Conservation (phyloP, 2,113 vertebrate species). For the Okapia johnstoni region DNA sequence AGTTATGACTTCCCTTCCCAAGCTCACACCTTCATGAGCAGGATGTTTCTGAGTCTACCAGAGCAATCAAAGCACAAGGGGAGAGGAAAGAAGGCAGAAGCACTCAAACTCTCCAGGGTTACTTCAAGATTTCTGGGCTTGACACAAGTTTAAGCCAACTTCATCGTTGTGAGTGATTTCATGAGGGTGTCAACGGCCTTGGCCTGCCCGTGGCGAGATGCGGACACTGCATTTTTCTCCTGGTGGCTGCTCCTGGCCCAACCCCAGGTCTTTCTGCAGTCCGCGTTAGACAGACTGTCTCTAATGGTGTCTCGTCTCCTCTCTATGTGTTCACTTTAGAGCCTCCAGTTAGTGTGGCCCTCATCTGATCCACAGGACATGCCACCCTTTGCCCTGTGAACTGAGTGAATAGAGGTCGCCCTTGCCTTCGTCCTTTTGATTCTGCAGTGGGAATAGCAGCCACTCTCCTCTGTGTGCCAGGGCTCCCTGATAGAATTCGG, state of each 20-base stretch:
- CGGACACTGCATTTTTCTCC: not conserved
- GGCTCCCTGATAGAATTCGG: not conserved
- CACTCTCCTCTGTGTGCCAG: not conserved
- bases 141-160: not conserved
- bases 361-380: too few species aligned
- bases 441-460: rapidly evolving
- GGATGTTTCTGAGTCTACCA: not conserved
- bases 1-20: not conserved
- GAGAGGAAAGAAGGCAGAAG: rapidly evolving
- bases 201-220: not conserved
- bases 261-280: not conserved
- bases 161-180: not conserved
- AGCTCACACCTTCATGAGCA: not conserved
- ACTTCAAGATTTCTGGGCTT: not conserved
- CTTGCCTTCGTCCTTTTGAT: not conserved
- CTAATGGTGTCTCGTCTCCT: not conserved
- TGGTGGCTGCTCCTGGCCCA: not conserved
- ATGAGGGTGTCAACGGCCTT: not conserved
- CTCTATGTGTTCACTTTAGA: not conserved
- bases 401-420: not conserved
- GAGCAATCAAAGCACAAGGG: not conserved
- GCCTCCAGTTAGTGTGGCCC: not conserved
- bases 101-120: too few species aligned
- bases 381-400: not conserved
- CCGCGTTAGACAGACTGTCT: not conserved